Base-by-base conservation (phyloP, 1,140 invertebrate species). In the Aphidius gifuensis region DNA sequence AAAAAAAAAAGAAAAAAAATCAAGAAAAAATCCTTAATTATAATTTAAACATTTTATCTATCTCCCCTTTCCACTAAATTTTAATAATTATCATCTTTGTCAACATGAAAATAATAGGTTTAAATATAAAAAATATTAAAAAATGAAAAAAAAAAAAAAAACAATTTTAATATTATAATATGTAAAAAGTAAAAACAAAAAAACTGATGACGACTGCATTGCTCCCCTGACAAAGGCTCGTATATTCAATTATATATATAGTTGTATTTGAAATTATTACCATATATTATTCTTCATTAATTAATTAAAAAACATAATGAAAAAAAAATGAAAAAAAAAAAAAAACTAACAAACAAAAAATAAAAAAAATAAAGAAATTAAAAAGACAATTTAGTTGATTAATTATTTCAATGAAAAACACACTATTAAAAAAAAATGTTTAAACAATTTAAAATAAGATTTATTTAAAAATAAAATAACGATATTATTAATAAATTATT, bases 201-300 rank as follows among this genome's bases (percentile, higher is more conserved):
- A 60, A 42, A 60, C 38, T 43, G 69, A 74, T 58, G 71, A 74
- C 72, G 70, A 74, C 71, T 74, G 69, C 68, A 71, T 74, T 72
- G 66, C 67, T 73, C 72, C 70, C 69, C 61, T 71, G 68, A 76
- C 71, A 73, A 78, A 78, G 68, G 72, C 74, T 78, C 69, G 70
- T 74, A 75, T 74, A 74, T 73, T 73, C 70, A 73, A 32, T 32
- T 32, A 32, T 32, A 71, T 74, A 71, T 55, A 72, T 74, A 75
- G 71, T 74, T 74, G 69, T 74, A 76, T 74, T 74, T 74, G 66
- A 66, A 73, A 74, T 75, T 76, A 78, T 73, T 75, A 72, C 66
- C 66, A 32, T 71, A 73, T 72, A 74, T 71, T 71, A 71, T 42
- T 72, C 68, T 74, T 68, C 67, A 74, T 66, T 71, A 71, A 72